These are phyloP conservation scores for Sparidentex hasta DNA, from an alignment of 2,797 vertebrate genomes.

Conservation along the genomic window DNA sequence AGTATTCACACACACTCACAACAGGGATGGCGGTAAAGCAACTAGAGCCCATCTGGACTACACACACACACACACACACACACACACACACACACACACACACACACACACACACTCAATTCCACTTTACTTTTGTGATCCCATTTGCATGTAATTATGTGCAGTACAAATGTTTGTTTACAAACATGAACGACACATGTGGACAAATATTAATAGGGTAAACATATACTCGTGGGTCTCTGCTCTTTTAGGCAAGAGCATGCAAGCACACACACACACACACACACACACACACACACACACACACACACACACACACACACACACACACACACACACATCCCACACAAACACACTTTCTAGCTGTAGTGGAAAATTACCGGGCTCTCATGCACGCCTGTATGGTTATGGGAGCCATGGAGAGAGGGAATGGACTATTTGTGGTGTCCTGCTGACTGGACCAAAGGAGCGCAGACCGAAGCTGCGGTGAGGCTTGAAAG, in stretches of 20 bases:
- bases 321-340: conserved; percentile 24
- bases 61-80: conserved; percentile 31
- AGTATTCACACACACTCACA: conserved; percentile 11
- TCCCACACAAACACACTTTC: conserved; percentile 30
- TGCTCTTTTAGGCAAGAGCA: conserved; percentile 15
- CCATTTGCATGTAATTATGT: conserved; percentile 42
- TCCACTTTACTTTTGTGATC: conserved; percentile 24
- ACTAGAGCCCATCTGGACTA: conserved; percentile 33
- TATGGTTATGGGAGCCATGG: conserved; percentile 58
- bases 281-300: no score
- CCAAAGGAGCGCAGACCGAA: conserved; percentile 59
- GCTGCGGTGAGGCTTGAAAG: conserved; percentile 71
- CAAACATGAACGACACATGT: conserved; percentile 42
- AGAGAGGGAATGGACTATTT: conserved; percentile 69
- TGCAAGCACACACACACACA: neutral
- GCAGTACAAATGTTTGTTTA: conserved; percentile 37
- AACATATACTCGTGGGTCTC: conserved; percentile 18
- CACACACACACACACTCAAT: conserved; percentile 22
- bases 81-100: conserved; percentile 17
- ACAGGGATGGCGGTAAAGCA: conserved; percentile 3
- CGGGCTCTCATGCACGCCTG: conserved; percentile 46
- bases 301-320: no score
- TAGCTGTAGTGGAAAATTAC: conserved; percentile 71
- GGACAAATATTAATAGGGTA: conserved; percentile 35
- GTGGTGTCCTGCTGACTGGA: conserved; percentile 74